A percentile compares a stretch with the other conserved stretches of the same genome.
Evolutionary conservation across 2,888 invertebrate genomes (phyloP).

Genomic region (Limnephilus auricula): DNA sequence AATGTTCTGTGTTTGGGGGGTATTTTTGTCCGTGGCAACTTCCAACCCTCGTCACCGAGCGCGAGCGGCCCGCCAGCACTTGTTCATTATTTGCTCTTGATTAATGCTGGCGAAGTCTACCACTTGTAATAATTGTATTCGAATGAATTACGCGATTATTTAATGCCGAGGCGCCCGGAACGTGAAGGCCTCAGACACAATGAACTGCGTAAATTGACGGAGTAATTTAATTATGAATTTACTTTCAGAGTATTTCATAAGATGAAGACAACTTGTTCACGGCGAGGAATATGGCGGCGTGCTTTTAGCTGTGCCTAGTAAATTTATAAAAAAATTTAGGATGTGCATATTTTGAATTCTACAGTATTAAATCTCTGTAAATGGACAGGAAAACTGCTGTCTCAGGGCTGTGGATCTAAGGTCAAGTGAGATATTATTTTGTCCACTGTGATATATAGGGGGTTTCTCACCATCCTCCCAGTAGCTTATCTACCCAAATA

Average conservation of each 20-base stretch:
- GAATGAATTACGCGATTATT: neutral
- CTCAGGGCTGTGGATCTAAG: no score
- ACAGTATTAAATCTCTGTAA: neutral
- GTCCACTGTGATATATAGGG: no score
- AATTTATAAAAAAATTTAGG: no score
- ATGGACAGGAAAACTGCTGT: neutral
- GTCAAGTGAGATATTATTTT: no score
- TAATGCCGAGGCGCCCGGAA: neutral
- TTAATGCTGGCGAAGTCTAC: conserved; percentile 20
- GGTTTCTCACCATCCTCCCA: no score
- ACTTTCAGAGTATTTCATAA: neutral
- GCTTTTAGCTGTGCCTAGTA: neutral
- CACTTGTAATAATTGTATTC: conserved; percentile 13
- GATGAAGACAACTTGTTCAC: neutral
- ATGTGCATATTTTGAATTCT: neutral
- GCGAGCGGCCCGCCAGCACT: conserved; percentile 9
- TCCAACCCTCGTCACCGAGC: conserved; percentile 33
- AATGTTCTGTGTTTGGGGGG: conserved; percentile 4
- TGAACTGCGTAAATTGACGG: neutral
- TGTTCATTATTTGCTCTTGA: conserved; percentile 44
- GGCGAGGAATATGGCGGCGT: neutral
- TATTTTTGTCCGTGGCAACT: neutral
- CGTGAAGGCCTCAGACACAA: neutral
- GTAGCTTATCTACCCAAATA: no score
- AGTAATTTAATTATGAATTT: neutral